These are phyloP conservation scores for Lacerta viridis DNA, from an alignment of 2,797 vertebrate genomes.

Conservation along the genomic window DNA sequence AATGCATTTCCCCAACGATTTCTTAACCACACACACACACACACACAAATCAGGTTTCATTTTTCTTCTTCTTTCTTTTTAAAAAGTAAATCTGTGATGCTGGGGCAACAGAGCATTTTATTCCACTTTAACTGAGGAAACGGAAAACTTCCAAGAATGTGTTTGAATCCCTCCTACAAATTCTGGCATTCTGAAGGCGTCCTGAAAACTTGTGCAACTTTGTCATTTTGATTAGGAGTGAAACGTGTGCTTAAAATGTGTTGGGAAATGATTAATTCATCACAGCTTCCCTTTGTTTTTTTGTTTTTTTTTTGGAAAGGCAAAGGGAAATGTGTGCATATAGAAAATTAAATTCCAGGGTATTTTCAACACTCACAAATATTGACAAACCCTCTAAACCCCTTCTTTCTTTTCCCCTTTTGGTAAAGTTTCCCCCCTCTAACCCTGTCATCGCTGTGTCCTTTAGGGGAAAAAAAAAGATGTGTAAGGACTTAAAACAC, in stretches of 20 bases:
- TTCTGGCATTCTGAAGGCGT: too few relatives aligned
- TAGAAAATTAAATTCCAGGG: background rate
- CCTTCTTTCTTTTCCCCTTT: background rate
- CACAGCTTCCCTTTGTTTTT: background rate
- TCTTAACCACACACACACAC: background rate
- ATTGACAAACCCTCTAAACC: background rate
- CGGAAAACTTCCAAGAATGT: too few relatives aligned
- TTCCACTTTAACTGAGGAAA: too few relatives aligned
- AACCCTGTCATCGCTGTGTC: background rate
- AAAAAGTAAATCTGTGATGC: too few relatives aligned
- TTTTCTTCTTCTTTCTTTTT: too few relatives aligned
- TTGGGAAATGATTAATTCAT: too few relatives aligned
- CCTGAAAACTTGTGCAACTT: background rate
- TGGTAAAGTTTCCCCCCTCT: background rate
- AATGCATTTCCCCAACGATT: too few relatives aligned
- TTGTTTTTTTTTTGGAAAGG: background rate
- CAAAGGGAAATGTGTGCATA: background rate
- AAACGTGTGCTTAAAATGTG: background rate
- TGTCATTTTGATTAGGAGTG: background rate
- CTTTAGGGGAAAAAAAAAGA: slow-evolving; percentile 5
- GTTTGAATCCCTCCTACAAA: too few relatives aligned
- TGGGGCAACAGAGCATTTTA: too few relatives aligned
- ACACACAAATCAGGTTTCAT: too few relatives aligned
- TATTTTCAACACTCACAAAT: background rate
- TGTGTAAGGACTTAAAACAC: background rate